Percentiles rank a stretch among this genome's conserved stretches.
These are phyloP conservation scores for Phrynocephalus forsythii DNA, from an alignment of 2,797 vertebrate species.

Conservation along the genomic window DNA sequence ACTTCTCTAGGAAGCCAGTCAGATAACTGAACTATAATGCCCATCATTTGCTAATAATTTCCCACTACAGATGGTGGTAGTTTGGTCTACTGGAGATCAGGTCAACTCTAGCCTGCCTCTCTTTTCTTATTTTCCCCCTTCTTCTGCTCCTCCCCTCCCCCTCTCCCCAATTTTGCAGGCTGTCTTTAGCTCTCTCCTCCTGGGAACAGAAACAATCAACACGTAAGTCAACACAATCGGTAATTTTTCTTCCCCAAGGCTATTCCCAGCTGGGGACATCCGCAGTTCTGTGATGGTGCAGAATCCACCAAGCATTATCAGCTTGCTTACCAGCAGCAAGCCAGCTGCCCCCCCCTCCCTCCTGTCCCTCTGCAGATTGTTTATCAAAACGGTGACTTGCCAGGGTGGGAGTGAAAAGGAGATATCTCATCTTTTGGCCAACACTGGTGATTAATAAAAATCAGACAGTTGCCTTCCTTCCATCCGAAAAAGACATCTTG, in stretches of 20 bases:
- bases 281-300: slow-evolving; percentile 71
- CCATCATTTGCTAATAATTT: background rate
- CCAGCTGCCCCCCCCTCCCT: slow-evolving; percentile 37
- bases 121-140: background rate
- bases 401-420: slow-evolving; percentile 59
- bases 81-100: background rate
- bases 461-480: too few species aligned
- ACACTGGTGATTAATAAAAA: slow-evolving; percentile 78
- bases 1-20: background rate
- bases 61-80: background rate
- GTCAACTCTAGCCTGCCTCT: background rate
- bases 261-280: slow-evolving; percentile 69
- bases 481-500: background rate
- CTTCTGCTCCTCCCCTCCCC: background rate
- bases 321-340: slow-evolving; percentile 57
- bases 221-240: slow-evolving; percentile 70
- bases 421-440: slow-evolving; percentile 78
- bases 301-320: slow-evolving; percentile 68
- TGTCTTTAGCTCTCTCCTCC: slow-evolving; percentile 63
- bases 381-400: slow-evolving; percentile 79
- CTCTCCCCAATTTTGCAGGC: background rate
- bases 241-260: slow-evolving; percentile 67
- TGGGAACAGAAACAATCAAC: slow-evolving; percentile 71
- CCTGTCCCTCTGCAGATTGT: slow-evolving; percentile 72
- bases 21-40: background rate